These are phyloP conservation scores for Campylorhamphus procurvoides DNA, from an alignment of 2,113 vertebrate genomes.

Conservation along the genomic window DNA sequence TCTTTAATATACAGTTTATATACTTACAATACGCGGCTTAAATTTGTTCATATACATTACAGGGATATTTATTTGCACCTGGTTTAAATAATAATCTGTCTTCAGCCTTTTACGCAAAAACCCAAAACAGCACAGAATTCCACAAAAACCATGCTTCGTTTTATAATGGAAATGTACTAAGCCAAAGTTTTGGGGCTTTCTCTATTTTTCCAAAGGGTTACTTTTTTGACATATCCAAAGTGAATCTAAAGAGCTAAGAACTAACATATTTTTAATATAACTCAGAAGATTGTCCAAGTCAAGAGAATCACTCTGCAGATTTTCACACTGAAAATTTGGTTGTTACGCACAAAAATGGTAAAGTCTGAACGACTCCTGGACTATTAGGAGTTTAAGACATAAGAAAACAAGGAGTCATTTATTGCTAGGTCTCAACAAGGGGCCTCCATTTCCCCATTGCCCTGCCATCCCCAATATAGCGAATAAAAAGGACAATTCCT, in stretches of 20 bases:
- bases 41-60: constrained; percentile 68
- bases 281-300: constrained; percentile 54
- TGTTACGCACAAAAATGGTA: neutral
- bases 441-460: neutral
- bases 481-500: neutral
- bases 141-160: constrained; percentile 56
- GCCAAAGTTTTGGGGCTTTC: constrained; percentile 9
- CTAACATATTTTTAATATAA: constrained; percentile 29
- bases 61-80: constrained; percentile 67
- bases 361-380: neutral
- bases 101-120: constrained; percentile 56
- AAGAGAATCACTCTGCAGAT: constrained; percentile 46
- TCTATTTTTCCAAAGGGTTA: neutral
- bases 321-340: constrained; percentile 16
- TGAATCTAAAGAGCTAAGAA: constrained; percentile 52
- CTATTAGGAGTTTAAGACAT: neutral
- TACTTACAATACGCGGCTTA: constrained; percentile 55
- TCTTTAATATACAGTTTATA: constrained; percentile 74
- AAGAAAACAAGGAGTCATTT: constrained; percentile 19
- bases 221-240: constrained; percentile 47
- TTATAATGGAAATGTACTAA: constrained; percentile 50
- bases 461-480: fast-evolving
- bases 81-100: constrained; percentile 69
- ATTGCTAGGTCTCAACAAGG: constrained; percentile 31
- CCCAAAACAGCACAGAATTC: constrained; percentile 58